A percentile compares a stretch with the other conserved stretches of the same genome.
phyloP scores from a whole-genome alignment of 2,888 invertebrate species.

The Schizotus pectinicornis region DNA sequence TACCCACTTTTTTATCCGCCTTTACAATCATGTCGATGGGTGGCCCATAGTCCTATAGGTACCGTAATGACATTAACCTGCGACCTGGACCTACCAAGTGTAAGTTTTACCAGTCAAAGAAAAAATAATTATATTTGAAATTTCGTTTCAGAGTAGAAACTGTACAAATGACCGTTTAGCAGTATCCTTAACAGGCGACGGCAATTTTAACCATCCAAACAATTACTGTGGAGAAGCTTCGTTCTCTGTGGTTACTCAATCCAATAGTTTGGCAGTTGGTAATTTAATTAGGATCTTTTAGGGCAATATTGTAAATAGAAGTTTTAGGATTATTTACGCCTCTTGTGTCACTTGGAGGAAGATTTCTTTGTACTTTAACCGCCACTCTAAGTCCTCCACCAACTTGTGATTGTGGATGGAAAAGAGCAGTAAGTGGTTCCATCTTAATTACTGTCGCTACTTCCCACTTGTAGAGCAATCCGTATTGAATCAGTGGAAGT shows the following conservation, averaged over 20 bases:
- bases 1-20: constrained; percentile 60
- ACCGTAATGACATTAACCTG: constrained; percentile 62
- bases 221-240: constrained; percentile 64
- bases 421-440: constrained; percentile 57
- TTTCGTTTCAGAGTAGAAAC: constrained; percentile 54
- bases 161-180: constrained; percentile 61
- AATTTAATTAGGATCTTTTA: constrained; percentile 10
- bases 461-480: no score
- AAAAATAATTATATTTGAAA: background rate
- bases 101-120: constrained; percentile 45
- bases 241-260: constrained; percentile 44
- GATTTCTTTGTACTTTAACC: constrained; percentile 59
- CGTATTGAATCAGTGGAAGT: no score
- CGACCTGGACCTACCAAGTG: constrained; percentile 60
- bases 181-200: constrained; percentile 62
- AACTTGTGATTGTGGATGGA: constrained; percentile 65
- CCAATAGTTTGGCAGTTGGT: constrained; percentile 50
- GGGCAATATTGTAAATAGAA: background rate
- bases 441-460: background rate
- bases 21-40: constrained; percentile 62
- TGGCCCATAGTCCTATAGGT: constrained; percentile 54
- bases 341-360: constrained; percentile 57
- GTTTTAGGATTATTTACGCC: constrained; percentile 57
- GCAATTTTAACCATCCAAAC: constrained; percentile 56
- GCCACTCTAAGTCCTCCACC: constrained; percentile 36